Evolutionary conservation across 30 jellyfish, hydroid and myxozoan species (phyloP), one percentile per base, ranked within the genome.

Genomic region (Aurelia sp.): DNA sequence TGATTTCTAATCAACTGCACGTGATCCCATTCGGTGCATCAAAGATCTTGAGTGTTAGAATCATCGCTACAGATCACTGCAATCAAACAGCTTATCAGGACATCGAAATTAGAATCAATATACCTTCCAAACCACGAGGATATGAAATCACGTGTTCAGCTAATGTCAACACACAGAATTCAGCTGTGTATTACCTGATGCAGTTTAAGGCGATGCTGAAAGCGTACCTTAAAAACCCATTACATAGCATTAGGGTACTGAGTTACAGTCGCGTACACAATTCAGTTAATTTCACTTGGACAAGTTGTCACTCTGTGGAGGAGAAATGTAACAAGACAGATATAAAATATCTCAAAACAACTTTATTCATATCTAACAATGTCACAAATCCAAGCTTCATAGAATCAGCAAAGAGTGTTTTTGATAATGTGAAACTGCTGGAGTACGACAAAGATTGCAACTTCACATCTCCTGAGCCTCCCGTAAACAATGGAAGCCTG

Each of bases 41-140:
- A 15, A 52, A 69, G n/a, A 7, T 22, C 22, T 70, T 76, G 37
- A 21, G 41, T 17, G 81, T 78, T 11, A 22, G 78, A 44, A 52
- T 87, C 35, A 76, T 85, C 53, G 86, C 96, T 13, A 63, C 63
- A 17, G 96, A 87, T 47, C 58, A 4, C 3, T 87, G 96, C 68
- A 63, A 73, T 19, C 96, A 87, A 52, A 13, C 90, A 4, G 27
- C 82, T 53, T 74, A 53, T 62, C 78, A 57, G 30, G 58, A 55
- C 27, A 6, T 87, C 57, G 68, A 68, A 18, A 61, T 87, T 20
- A 61, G n/a, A 9, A 64, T 87, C 48, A 71, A 22, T 74, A 44
- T 40, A 12, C 76, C 86, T 13, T 13, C 52, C 15, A 72, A 47
- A 16, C 76, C 74, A 11, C 5, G 58, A 8, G 87, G 93, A 22